These are phyloP conservation scores for Lycopodina hypogea DNA, from an alignment of 37 sponge, comb jelly and placozoan genomes.

Conservation along the genomic window DNA sequence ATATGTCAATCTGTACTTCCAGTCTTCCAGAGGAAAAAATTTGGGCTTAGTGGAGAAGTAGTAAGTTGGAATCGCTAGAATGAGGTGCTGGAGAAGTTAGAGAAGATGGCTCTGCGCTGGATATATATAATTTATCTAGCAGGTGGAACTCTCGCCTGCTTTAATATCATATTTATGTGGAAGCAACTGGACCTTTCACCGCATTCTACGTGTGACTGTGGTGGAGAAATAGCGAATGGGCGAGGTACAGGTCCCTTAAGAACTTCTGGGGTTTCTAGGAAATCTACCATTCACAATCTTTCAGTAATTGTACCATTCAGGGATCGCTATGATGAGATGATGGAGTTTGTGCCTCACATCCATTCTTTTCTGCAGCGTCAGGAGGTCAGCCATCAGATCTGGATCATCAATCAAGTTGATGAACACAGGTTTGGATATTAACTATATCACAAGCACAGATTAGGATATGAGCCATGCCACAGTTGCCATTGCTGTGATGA, in stretches of 20 bases:
- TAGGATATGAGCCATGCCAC: background rate
- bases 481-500: background rate
- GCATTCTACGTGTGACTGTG: background rate
- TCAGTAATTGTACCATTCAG: slow-evolving; percentile 89
- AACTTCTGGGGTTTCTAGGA: too few species aligned
- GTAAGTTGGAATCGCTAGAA: too few species aligned
- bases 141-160: background rate
- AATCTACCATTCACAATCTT: slow-evolving; percentile 37
- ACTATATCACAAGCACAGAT: too few species aligned
- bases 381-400: slow-evolving; percentile 74
- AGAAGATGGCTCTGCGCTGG: too few species aligned
- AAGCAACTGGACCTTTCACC: background rate
- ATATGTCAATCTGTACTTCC: too few species aligned
- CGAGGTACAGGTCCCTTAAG: too few species aligned
- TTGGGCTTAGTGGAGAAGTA: too few species aligned
- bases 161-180: slow-evolving; percentile 20
- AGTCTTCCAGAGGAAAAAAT: too few species aligned
- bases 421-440: slow-evolving; percentile 54
- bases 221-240: too few species aligned
- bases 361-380: slow-evolving; percentile 75
- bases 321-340: slow-evolving; percentile 79
- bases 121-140: background rate
- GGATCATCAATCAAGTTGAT: slow-evolving; percentile 91
- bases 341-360: slow-evolving; percentile 88
- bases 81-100: too few species aligned